A percentile compares a stretch with the other conserved stretches of the same genome.
Conservation (phyloP, 2,797 vertebrate genomes). For the Parauchenoglanis punctatus region DNA sequence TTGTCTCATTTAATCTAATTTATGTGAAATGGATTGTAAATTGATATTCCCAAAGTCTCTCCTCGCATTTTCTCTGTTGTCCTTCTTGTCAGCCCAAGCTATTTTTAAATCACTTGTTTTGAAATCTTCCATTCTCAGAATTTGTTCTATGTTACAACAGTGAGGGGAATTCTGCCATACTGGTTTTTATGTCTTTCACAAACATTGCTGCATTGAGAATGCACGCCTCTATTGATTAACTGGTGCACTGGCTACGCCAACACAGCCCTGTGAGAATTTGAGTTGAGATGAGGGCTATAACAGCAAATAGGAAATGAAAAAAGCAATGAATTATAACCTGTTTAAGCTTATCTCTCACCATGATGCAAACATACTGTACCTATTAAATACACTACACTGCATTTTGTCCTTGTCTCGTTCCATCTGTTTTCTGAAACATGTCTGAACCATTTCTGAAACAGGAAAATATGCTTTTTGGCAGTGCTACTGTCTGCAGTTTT, state of each 20-base stretch:
- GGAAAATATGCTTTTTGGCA: neutral
- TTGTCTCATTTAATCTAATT: constrained; percentile 65
- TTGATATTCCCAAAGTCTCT: constrained; percentile 44
- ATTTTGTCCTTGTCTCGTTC: neutral
- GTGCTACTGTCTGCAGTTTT: neutral
- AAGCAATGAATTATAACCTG: neutral
- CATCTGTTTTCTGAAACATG: neutral
- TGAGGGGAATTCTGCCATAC: constrained; percentile 48
- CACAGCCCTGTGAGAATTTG: constrained; percentile 1
- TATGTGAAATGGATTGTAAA: constrained; percentile 50
- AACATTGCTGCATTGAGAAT: constrained; percentile 19
- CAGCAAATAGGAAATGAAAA: neutral
- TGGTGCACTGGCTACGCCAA: neutral
- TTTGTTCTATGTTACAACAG: constrained; percentile 35
- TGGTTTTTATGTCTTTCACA: constrained; percentile 14
- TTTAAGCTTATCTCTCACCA: neutral
- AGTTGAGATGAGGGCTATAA: neutral
- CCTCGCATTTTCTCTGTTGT: constrained; percentile 2
- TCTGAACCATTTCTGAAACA: no score
- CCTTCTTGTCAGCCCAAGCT: constrained; percentile 39
- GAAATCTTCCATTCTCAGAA: constrained; percentile 56
- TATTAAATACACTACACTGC: neutral
- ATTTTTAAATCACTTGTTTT: constrained; percentile 52
- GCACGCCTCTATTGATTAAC: constrained; percentile 9
- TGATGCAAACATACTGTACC: neutral